A percentile compares a stretch with the other conserved stretches of the same genome.
Evolutionary conservation across 2,797 vertebrate genomes (phyloP).

Genomic region (Lerista edwardsae): DNA sequence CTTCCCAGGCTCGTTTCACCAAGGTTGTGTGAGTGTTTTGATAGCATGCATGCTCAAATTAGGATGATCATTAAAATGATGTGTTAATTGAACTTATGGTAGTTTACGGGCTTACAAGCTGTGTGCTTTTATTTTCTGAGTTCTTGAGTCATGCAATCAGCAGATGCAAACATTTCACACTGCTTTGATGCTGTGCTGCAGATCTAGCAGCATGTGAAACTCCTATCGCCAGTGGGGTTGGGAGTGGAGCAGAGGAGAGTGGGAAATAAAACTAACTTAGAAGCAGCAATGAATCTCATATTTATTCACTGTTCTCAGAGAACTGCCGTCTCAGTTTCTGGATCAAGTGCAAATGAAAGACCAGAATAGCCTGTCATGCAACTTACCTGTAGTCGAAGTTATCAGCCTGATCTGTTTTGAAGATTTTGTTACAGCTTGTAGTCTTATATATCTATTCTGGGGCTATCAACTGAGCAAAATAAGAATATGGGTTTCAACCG

Average conservation of each 20-base stretch:
- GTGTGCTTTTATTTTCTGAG: neutral
- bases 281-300: neutral
- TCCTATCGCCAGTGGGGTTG: neutral
- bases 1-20: neutral
- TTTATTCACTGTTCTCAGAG: neutral
- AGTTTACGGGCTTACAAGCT: neutral
- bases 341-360: neutral
- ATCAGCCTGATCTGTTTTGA: neutral
- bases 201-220: slow-evolving; percentile 49
- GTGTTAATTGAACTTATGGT: neutral
- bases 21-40: neutral
- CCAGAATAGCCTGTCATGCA: neutral
- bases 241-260: neutral
- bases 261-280: neutral
- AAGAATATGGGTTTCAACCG: neutral
- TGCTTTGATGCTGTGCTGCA: slow-evolving; percentile 14
- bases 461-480: neutral
- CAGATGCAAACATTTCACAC: slow-evolving; percentile 10
- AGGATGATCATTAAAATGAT: neutral
- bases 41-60: neutral
- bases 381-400: rapidly evolving
- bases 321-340: neutral
- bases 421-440: rapidly evolving
- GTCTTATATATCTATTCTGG: neutral
- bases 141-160: neutral